These are phyloP conservation scores for Parthenolecanium corni DNA, from an alignment of 2,888 invertebrate species.

Conservation along the genomic window DNA sequence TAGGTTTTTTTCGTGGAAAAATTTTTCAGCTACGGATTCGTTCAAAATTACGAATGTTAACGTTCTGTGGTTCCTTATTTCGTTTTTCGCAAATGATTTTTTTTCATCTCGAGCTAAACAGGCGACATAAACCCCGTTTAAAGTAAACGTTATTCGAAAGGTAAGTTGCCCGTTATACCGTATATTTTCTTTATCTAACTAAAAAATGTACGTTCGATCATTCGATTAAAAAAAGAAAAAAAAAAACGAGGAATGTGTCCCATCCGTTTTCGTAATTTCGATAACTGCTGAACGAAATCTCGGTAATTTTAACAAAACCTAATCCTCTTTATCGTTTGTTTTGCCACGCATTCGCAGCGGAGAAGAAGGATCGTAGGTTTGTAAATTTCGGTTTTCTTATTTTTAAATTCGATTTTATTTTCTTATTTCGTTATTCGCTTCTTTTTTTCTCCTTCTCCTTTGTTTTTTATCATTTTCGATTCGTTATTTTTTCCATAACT, in stretches of 20 bases:
- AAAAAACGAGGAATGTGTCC: constrained; percentile 35
- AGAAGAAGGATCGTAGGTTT: constrained; percentile 9
- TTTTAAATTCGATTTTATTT: neutral
- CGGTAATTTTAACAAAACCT: neutral
- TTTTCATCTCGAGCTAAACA: constrained; percentile 29
- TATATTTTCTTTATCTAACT: neutral
- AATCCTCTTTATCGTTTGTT: constrained; percentile 4
- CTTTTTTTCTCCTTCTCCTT: too few relatives aligned
- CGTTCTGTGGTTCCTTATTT: constrained; percentile 19
- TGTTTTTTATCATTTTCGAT: neutral
- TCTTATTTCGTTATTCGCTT: neutral
- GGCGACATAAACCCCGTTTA: constrained; percentile 3
- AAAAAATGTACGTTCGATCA: too few relatives aligned
- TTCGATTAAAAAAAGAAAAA: neutral
- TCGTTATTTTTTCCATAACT: constrained; percentile 1
- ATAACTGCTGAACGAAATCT: neutral
- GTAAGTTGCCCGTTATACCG: constrained; percentile 10
- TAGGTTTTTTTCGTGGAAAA: constrained; percentile 6
- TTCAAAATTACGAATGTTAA: constrained; percentile 6
- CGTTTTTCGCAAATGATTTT: constrained; percentile 29
- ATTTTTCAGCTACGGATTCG: constrained; percentile 7
- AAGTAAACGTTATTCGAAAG: constrained; percentile 12
- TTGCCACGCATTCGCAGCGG: constrained; percentile 35
- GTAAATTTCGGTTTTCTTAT: constrained; percentile 18
- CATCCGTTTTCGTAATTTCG: constrained; percentile 33